These are phyloP conservation scores for Alces alces DNA, from an alignment of 2,113 vertebrate genomes.

Conservation along the genomic window DNA sequence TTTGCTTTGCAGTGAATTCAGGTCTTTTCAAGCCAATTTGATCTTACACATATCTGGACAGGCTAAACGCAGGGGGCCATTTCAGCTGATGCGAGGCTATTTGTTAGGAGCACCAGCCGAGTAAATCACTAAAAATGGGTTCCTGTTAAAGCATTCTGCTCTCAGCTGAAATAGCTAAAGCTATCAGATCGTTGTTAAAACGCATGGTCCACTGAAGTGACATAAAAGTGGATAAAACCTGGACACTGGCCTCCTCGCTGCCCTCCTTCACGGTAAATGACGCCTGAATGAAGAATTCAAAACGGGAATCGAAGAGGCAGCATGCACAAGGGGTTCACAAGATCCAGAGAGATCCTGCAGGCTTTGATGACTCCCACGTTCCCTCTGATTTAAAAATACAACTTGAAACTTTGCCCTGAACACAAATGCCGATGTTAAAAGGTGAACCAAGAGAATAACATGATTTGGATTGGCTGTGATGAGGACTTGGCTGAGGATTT, in stretches of 20 bases:
- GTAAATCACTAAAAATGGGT: background rate
- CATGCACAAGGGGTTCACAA: accelerated
- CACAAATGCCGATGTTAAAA: background rate
- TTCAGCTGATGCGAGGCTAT: background rate
- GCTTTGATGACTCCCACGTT: accelerated
- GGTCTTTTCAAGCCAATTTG: background rate
- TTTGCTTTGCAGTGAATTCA: background rate
- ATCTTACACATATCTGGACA: too few relatives aligned
- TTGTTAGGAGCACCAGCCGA: background rate
- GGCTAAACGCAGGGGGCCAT: background rate
- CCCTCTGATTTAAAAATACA: background rate
- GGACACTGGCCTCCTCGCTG: background rate
- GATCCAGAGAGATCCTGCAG: background rate
- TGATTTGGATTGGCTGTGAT: background rate
- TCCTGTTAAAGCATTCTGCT: background rate
- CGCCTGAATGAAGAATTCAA: background rate
- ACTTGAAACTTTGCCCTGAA: background rate
- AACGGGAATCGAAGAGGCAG: accelerated
- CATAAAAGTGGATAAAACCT: background rate
- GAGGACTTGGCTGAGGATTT: background rate
- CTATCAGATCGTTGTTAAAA: background rate
- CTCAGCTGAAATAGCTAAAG: background rate
- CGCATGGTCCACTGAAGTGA: background rate
- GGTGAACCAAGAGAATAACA: background rate
- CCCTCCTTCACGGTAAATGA: background rate